Evolutionary conservation across 2,113 vertebrate species (phyloP).

Genomic region (Malaclemys terrapin): DNA sequence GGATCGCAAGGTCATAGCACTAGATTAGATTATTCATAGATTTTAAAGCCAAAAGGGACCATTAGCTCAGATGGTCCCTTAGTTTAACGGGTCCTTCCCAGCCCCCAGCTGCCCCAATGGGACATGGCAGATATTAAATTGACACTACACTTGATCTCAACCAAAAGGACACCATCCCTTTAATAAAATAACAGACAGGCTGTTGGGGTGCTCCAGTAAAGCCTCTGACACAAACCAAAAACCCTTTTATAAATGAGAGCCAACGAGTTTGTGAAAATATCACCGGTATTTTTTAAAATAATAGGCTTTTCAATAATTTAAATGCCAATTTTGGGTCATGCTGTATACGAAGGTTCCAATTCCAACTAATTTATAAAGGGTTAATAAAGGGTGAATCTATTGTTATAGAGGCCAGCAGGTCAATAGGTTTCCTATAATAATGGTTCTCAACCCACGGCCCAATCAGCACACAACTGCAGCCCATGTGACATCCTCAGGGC

Average conservation of each 20-base stretch:
- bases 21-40: conserved; percentile 14
- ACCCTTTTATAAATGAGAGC: not conserved
- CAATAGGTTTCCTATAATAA: not conserved
- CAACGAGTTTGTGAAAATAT: not conserved
- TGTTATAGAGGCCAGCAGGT: not conserved
- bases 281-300: not conserved
- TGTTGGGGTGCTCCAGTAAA: not conserved
- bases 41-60: conserved; percentile 29
- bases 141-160: not conserved
- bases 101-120: not conserved
- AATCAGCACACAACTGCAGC: no score
- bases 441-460: no score
- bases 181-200: conserved; percentile 18
- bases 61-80: not conserved
- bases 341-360: not conserved
- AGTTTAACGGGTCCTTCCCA: not conserved
- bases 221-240: not conserved
- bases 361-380: not conserved
- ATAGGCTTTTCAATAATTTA: not conserved
- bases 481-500: no score
- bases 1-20: conserved; percentile 13
- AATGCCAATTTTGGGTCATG: not conserved
- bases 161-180: not conserved
- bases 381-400: not conserved
- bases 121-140: not conserved